These are phyloP conservation scores for Otus sunia DNA, from an alignment of 2,113 vertebrate species.

Conservation along the genomic window DNA sequence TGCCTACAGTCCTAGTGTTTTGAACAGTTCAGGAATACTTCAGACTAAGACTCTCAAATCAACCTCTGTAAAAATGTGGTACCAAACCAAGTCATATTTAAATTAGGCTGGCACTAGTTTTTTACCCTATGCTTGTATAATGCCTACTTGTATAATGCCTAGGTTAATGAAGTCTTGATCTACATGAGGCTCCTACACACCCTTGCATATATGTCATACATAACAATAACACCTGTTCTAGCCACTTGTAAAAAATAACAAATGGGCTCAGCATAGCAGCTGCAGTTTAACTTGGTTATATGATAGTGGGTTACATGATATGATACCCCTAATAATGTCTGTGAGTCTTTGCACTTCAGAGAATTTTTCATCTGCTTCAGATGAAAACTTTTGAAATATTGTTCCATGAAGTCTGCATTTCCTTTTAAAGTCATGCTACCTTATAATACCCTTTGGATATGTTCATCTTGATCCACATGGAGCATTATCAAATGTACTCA, in stretches of 20 bases:
- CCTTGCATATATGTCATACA: not conserved
- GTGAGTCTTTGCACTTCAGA: not conserved
- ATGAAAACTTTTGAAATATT: constrained; percentile 36
- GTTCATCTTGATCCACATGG: constrained; percentile 20
- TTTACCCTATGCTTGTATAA: not conserved
- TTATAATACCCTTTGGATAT: constrained; percentile 21
- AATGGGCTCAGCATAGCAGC: not conserved
- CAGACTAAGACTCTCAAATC: not conserved
- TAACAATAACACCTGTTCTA: not conserved
- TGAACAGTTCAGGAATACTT: not conserved
- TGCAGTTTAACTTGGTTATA: not conserved
- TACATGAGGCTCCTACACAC: not conserved
- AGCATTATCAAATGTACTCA: constrained; percentile 12
- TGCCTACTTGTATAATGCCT: not conserved
- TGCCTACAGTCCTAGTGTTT: not conserved
- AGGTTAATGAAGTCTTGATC: not conserved
- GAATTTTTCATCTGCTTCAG: not conserved
- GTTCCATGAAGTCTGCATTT: constrained; percentile 36
- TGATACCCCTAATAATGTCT: not conserved
- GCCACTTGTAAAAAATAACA: not conserved
- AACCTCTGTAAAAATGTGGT: not conserved
- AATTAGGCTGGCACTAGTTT: not conserved
- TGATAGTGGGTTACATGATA: not conserved
- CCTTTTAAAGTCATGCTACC: constrained; percentile 23
- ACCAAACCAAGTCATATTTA: not conserved